Evolutionary conservation across 2,888 invertebrate genomes (phyloP).

Genomic region (Urechis unicinctus): DNA sequence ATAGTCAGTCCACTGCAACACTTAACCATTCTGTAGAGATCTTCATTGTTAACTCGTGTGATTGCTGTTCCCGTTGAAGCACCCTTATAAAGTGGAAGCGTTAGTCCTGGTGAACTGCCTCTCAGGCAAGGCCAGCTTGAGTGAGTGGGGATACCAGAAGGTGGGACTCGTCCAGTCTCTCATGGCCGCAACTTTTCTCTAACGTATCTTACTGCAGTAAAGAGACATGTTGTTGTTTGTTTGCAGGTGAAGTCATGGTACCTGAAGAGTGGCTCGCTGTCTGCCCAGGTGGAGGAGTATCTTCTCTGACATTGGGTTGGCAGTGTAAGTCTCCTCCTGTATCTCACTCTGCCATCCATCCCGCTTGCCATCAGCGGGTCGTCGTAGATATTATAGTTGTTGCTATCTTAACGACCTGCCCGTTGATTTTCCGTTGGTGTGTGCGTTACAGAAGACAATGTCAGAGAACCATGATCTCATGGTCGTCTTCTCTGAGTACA

Average conservation of each 20-base stretch:
- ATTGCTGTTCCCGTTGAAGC: too few relatives aligned
- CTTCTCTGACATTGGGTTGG: slow-evolving; percentile 99
- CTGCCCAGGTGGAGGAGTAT: slow-evolving; percentile 60
- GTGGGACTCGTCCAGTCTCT: slow-evolving; percentile 48
- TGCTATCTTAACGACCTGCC: too few relatives aligned
- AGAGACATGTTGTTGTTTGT: not conserved
- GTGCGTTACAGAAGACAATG: slow-evolving; percentile 50
- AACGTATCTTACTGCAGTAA: too few relatives aligned
- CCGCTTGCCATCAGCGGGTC: not conserved
- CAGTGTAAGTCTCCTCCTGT: slow-evolving; percentile 27
- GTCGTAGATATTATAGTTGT: not conserved
- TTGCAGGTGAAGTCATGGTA: slow-evolving; percentile 49
- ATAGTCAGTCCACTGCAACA: too few relatives aligned
- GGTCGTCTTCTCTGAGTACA: slow-evolving; percentile 81
- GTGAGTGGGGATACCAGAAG: slow-evolving; percentile 99
- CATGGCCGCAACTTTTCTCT: too few relatives aligned
- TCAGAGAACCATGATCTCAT: slow-evolving; percentile 90
- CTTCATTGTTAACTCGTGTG: too few relatives aligned
- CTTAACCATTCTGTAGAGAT: too few relatives aligned
- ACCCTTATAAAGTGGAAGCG: slow-evolving; percentile 84
- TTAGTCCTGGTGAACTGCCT: slow-evolving; percentile 89
- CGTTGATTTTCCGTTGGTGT: not conserved
- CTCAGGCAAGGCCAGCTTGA: slow-evolving; percentile 89
- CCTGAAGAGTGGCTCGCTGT: slow-evolving; percentile 45
- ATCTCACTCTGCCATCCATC: not conserved